A percentile compares a stretch with the other conserved stretches of the same genome.
phyloP scores from a whole-genome alignment of 2,888 invertebrate species.

The Galerucella pusilla region DNA sequence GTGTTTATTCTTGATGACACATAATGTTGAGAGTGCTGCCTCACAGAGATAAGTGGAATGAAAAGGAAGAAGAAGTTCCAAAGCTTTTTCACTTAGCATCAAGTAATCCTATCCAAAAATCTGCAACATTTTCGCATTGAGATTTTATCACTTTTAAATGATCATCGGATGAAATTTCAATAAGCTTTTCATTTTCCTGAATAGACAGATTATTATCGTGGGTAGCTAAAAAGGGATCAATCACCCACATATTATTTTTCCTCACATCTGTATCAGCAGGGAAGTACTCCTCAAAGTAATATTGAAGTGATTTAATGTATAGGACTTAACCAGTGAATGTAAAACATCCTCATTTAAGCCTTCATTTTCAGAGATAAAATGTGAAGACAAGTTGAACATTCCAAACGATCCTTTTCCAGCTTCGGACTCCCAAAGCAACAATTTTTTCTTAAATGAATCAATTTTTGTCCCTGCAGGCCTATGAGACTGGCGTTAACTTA shows the following conservation, averaged over 20 bases:
- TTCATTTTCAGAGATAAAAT: too few species aligned
- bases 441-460: too few species aligned
- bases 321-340: too few species aligned
- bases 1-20: conserved; percentile 10
- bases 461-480: neutral
- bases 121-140: conserved; percentile 10
- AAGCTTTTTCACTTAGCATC: conserved; percentile 8
- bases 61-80: conserved; percentile 12
- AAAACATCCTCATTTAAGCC: too few species aligned
- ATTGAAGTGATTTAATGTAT: too few species aligned
- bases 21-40: conserved; percentile 3
- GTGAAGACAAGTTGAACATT: too few species aligned
- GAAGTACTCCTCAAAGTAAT: too few species aligned
- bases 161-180: too few species aligned
- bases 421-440: too few species aligned
- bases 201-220: conserved; percentile 19
- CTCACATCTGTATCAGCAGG: conserved; percentile 7
- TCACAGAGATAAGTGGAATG: conserved; percentile 8
- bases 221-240: conserved; percentile 20
- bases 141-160: too few species aligned
- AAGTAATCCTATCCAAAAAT: conserved; percentile 23
- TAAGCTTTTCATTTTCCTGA: conserved; percentile 16
- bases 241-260: conserved; percentile 3
- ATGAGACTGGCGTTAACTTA: conserved; percentile 4
- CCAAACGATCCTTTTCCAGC: too few species aligned